Percentiles rank a stretch among this genome's conserved stretches.
Conservation (phyloP, 2,888 invertebrate genomes). For the Nomada ferruginata region DNA sequence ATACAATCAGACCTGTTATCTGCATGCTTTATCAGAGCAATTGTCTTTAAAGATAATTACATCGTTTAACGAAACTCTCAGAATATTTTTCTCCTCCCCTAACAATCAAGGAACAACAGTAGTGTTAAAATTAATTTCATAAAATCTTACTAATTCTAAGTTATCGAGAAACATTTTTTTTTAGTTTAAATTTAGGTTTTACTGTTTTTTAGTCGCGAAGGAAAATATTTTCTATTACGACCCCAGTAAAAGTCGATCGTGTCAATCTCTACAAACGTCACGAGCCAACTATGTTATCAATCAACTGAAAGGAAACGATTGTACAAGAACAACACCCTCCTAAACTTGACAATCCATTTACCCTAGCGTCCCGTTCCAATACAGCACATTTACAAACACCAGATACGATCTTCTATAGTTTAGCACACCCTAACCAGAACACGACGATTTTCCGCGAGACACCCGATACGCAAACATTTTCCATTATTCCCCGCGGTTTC, state of each 20-base stretch:
- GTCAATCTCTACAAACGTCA: no score
- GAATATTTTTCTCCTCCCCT: not conserved
- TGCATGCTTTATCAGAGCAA: constrained; percentile 12
- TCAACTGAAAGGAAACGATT: no score
- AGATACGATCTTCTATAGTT: no score
- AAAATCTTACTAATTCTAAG: not conserved
- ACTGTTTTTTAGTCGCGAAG: no score
- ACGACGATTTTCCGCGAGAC: not conserved
- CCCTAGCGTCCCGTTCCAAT: no score
- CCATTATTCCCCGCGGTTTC: not conserved
- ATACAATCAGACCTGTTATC: constrained; percentile 19
- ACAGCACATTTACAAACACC: not conserved
- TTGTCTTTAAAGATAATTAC: constrained; percentile 18
- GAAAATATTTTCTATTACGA: no score
- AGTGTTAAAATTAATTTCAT: not conserved
- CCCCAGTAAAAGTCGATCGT: no score
- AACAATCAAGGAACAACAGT: no score
- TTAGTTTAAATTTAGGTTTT: no score
- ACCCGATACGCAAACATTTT: constrained; percentile 11
- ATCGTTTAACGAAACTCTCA: not conserved
- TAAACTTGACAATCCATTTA: not conserved
- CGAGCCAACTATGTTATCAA: no score
- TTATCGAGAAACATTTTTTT: no score
- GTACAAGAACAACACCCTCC: not conserved
- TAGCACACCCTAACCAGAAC: not conserved